These are phyloP conservation scores for Syngnathus rostellatus DNA, from an alignment of 2,797 vertebrate genomes.

Conservation along the genomic window DNA sequence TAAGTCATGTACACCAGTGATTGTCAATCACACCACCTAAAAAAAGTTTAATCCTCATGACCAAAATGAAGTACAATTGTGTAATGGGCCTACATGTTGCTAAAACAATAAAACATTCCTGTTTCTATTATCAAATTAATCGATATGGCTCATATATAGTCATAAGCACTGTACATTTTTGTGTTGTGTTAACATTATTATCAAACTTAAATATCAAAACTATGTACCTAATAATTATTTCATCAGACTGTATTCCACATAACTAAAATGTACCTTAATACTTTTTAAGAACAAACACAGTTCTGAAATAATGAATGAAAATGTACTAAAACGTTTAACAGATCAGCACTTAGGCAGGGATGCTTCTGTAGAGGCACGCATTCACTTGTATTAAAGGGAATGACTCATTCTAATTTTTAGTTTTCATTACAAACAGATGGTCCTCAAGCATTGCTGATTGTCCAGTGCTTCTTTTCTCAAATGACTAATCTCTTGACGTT, in stretches of 20 bases:
- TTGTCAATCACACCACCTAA: background rate
- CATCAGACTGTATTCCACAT: background rate
- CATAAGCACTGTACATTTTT: too few relatives aligned
- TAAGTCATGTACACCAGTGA: background rate
- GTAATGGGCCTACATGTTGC: background rate
- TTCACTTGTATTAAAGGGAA: background rate
- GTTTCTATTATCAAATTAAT: too few relatives aligned
- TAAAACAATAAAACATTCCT: background rate
- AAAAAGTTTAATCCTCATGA: background rate
- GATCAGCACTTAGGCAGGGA: background rate
- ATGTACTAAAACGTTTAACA: background rate
- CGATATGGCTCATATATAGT: too few relatives aligned
- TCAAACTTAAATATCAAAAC: too few relatives aligned
- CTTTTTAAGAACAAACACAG: background rate
- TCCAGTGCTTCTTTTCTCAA: background rate
- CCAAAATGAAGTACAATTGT: background rate
- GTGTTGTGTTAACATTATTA: too few relatives aligned
- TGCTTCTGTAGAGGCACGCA: conserved; percentile 5
- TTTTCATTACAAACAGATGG: conserved; percentile 30
- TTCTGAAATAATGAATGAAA: background rate
- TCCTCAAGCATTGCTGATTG: conserved; percentile 22
- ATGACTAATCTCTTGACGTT: conserved; percentile 1
- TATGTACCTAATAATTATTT: background rate
- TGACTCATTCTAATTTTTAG: background rate
- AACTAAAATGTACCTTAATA: background rate